Conservation (phyloP, 1,140 invertebrate genomes). For the Sitobion miscanthi region DNA sequence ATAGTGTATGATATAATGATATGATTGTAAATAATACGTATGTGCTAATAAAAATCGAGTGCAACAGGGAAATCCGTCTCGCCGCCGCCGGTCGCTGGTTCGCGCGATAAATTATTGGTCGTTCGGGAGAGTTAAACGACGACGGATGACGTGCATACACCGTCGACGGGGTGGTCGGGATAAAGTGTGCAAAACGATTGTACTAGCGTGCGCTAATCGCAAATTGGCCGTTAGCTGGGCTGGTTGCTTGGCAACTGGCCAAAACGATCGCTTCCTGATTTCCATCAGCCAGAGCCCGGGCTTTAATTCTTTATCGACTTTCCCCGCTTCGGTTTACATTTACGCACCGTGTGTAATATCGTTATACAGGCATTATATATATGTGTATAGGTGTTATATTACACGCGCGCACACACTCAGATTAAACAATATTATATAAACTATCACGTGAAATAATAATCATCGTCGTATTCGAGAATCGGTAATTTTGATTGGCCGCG, state of each 20-base stretch:
- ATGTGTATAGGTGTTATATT: neutral
- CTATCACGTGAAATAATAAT: neutral
- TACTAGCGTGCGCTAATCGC: constrained; percentile 49
- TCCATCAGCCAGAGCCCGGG: constrained; percentile 27
- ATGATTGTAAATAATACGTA: neutral
- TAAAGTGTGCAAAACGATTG: constrained; percentile 56
- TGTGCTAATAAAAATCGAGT: neutral
- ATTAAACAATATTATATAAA: neutral
- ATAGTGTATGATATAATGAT: neutral
- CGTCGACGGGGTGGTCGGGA: neutral
- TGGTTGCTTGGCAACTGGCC: constrained; percentile 51
- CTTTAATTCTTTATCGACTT: constrained; percentile 54
- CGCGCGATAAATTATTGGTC: constrained; percentile 44
- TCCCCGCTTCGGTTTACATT: neutral
- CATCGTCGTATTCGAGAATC: neutral
- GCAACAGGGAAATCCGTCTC: constrained; percentile 36
- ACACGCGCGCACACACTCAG: accelerated
- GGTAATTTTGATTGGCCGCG: neutral
- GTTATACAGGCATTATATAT: neutral
- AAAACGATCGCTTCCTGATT: constrained; percentile 53
- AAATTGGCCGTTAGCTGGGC: constrained; percentile 54
- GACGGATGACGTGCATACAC: constrained; percentile 31
- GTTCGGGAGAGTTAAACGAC: constrained; percentile 40
- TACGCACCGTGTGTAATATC: neutral
- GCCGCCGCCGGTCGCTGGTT: neutral